phyloP scores from a whole-genome alignment of 2,888 invertebrate species.

The Synanthedon vespiformis region DNA sequence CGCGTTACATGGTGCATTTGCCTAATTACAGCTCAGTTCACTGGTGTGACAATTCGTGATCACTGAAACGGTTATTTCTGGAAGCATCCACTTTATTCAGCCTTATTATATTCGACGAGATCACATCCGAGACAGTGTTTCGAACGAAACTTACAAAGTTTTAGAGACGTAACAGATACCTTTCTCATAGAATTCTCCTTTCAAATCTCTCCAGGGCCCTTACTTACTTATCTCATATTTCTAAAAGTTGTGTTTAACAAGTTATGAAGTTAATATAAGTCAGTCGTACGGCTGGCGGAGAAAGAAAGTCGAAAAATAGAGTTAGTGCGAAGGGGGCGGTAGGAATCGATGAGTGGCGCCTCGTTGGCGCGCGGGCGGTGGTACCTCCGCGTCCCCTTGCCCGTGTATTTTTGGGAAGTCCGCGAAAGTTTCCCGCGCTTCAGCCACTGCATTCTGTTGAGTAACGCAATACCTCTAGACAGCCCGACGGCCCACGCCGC shows the following conservation, averaged over 20 bases:
- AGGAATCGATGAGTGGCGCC: slow-evolving; percentile 45
- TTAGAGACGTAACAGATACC: slow-evolving; percentile 13
- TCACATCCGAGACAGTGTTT: slow-evolving; percentile 19
- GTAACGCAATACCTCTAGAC: slow-evolving; percentile 12
- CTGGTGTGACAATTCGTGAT: slow-evolving; percentile 58
- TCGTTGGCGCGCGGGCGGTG: slow-evolving; percentile 22
- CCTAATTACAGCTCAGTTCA: slow-evolving; percentile 60
- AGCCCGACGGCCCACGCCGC: slow-evolving; percentile 9
- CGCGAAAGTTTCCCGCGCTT: slow-evolving; percentile 17
- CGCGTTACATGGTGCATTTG: slow-evolving; percentile 62
- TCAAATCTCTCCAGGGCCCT: slow-evolving; percentile 40
- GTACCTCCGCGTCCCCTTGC: slow-evolving; percentile 11
- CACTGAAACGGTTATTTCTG: slow-evolving; percentile 47
- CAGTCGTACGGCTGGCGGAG: slow-evolving; percentile 40
- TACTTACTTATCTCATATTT: slow-evolving; percentile 50
- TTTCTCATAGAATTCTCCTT: slow-evolving; percentile 17
- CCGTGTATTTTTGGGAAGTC: slow-evolving; percentile 34
- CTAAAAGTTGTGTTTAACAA: slow-evolving; percentile 57
- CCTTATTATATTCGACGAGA: slow-evolving; percentile 28
- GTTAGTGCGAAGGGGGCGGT: slow-evolving; percentile 36
- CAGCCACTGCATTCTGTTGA: slow-evolving; percentile 10
- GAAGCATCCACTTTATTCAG: slow-evolving; percentile 33
- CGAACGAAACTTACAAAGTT: not conserved
- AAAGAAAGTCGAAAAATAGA: slow-evolving; percentile 51
- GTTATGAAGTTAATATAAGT: slow-evolving; percentile 61